A percentile compares a stretch with the other conserved stretches of the same genome.
Evolutionary conservation across 2,113 vertebrate genomes (phyloP).

Genomic region (Sula dactylatra): DNA sequence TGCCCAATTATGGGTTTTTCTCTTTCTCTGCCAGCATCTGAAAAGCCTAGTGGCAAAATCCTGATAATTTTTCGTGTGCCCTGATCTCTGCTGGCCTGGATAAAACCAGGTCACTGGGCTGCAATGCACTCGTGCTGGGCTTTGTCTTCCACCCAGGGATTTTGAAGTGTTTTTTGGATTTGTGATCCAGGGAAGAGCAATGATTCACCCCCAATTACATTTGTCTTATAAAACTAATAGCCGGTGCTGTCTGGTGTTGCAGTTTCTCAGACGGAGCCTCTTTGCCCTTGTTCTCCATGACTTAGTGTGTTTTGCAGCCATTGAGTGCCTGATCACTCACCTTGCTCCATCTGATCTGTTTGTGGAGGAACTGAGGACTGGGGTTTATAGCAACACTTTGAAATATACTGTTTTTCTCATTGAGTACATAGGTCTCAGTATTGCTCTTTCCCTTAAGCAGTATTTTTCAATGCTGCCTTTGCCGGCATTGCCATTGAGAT

Average conservation of each 20-base stretch:
- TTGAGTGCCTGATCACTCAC: neutral
- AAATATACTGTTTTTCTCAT: neutral
- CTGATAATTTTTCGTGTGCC: neutral
- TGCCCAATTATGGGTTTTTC: neutral
- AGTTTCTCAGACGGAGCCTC: neutral
- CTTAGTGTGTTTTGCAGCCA: neutral
- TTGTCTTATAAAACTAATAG: neutral
- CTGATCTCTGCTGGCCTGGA: neutral
- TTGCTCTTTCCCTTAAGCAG: neutral
- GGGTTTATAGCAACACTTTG: neutral
- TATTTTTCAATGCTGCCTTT: neutral
- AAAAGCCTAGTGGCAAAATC: neutral
- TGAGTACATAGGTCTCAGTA: neutral
- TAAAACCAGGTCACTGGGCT: neutral
- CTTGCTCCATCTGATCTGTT: neutral
- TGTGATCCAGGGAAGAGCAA: neutral
- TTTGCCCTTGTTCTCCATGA: neutral
- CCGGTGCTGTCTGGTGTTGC: neutral
- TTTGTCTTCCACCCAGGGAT: neutral
- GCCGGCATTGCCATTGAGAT: neutral
- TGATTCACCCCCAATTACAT: neutral
- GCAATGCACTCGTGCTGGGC: accelerated
- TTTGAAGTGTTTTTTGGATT: neutral
- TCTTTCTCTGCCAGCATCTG: neutral
- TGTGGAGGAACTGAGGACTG: neutral